These are phyloP conservation scores for Calephelis perditalis DNA, from an alignment of 2,888 invertebrate species.

Conservation along the genomic window DNA sequence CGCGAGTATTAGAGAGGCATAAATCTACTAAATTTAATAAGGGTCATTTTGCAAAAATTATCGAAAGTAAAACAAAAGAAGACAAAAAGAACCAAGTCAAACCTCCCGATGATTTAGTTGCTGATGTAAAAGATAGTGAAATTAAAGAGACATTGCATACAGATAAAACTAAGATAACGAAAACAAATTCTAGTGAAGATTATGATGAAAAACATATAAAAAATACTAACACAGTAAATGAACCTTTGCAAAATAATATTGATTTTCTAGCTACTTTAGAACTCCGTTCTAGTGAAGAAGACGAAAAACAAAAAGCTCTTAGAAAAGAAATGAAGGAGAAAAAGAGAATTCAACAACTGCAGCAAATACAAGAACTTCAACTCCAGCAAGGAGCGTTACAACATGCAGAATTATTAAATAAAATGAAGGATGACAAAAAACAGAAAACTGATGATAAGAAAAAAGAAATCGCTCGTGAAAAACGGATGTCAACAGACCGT, in stretches of 20 bases:
- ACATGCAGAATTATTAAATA: slow-evolving; percentile 55
- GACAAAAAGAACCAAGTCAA: slow-evolving; percentile 78
- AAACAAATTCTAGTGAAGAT: slow-evolving; percentile 46
- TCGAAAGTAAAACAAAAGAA: slow-evolving; percentile 79
- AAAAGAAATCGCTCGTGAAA: slow-evolving; percentile 66
- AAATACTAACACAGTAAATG: slow-evolving; percentile 40
- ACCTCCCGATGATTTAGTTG: slow-evolving; percentile 60
- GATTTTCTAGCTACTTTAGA: slow-evolving; percentile 79
- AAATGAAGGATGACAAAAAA: slow-evolving; percentile 65
- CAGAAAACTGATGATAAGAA: slow-evolving; percentile 62
- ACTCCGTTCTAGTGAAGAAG: slow-evolving; percentile 77
- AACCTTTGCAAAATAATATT: slow-evolving; percentile 70
- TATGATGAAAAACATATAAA: slow-evolving; percentile 45
- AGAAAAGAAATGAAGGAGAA: slow-evolving; percentile 78
- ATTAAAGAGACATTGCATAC: slow-evolving; percentile 38
- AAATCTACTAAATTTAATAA: slow-evolving; percentile 78
- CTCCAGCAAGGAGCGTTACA: slow-evolving; percentile 63
- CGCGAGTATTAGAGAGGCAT: slow-evolving; percentile 56
- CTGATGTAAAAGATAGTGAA: slow-evolving; percentile 52
- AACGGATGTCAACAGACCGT: slow-evolving; percentile 70
- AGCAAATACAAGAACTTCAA: slow-evolving; percentile 71
- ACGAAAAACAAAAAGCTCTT: slow-evolving; percentile 75
- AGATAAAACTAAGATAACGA: slow-evolving; percentile 44
- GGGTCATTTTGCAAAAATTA: slow-evolving; percentile 75
- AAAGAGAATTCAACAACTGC: slow-evolving; percentile 70